These are phyloP conservation scores for Zalophus californianus DNA, from an alignment of 2,797 vertebrate genomes.

Conservation along the genomic window DNA sequence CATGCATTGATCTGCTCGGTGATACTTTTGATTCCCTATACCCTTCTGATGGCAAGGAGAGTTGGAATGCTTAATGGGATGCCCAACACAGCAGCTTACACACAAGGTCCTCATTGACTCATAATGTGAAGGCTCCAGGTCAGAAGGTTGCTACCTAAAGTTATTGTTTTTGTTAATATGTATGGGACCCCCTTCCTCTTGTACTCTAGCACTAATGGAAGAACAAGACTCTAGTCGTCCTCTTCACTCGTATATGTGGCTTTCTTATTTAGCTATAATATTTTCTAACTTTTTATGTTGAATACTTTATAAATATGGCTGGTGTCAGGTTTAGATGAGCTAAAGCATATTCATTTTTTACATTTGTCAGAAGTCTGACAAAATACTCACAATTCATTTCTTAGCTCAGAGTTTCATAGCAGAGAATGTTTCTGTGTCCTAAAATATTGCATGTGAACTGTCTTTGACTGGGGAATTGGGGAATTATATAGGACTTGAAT, in stretches of 20 bases:
- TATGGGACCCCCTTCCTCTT: neutral
- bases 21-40: neutral
- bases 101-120: neutral
- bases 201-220: neutral
- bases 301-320: neutral
- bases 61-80: neutral
- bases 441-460: neutral
- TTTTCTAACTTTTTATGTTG: neutral
- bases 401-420: conserved; percentile 13
- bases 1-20: neutral
- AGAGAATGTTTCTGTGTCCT: neutral
- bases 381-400: conserved; percentile 28
- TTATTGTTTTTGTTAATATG: neutral
- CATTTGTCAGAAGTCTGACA: conserved; percentile 15
- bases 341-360: neutral
- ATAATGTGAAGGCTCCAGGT: neutral
- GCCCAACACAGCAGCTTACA: neutral
- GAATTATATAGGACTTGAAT: neutral
- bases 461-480: neutral
- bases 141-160: neutral
- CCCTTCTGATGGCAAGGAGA: neutral
- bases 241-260: neutral
- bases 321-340: neutral
- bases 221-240: neutral
- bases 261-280: neutral